A percentile compares a stretch with the other conserved stretches of the same genome.
These are phyloP conservation scores for Rhabdomys dilectus DNA, from an alignment of 2,113 vertebrate genomes.

Conservation along the genomic window DNA sequence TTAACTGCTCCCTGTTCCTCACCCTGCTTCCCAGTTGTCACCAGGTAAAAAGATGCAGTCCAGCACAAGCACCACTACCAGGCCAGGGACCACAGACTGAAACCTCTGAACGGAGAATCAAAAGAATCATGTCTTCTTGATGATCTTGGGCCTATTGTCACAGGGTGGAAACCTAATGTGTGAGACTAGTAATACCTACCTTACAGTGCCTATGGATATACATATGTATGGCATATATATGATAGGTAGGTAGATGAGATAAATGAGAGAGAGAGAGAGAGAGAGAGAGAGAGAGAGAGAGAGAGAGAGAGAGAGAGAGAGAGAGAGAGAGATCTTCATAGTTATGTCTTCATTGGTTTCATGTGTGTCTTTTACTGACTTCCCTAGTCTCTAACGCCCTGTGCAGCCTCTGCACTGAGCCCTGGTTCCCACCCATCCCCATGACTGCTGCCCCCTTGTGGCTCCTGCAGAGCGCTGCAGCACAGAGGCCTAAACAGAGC, in stretches of 20 bases:
- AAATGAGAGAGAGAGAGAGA: neutral
- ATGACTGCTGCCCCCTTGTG: fast-evolving
- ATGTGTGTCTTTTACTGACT: neutral
- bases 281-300: neutral
- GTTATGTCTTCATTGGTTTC: neutral
- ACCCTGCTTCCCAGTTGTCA: neutral
- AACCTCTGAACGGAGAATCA: neutral
- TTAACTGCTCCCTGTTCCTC: too few relatives aligned
- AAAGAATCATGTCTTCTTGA: neutral
- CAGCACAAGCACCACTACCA: neutral
- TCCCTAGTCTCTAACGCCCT: neutral
- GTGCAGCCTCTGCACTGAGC: neutral
- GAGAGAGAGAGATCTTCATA: neutral
- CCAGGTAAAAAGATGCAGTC: neutral
- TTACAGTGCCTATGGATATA: neutral
- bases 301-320: neutral
- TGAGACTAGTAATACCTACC: neutral
- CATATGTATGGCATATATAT: too few relatives aligned
- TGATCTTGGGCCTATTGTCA: neutral
- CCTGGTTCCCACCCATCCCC: neutral
- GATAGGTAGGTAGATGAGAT: neutral
- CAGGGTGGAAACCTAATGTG: neutral
- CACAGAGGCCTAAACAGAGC: neutral
- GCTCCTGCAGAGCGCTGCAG: neutral
- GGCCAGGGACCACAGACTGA: neutral